Percentiles rank a stretch among this genome's conserved stretches.
Conservation (phyloP, 2,797 vertebrate genomes). For the Sphaeramia orbicularis region DNA sequence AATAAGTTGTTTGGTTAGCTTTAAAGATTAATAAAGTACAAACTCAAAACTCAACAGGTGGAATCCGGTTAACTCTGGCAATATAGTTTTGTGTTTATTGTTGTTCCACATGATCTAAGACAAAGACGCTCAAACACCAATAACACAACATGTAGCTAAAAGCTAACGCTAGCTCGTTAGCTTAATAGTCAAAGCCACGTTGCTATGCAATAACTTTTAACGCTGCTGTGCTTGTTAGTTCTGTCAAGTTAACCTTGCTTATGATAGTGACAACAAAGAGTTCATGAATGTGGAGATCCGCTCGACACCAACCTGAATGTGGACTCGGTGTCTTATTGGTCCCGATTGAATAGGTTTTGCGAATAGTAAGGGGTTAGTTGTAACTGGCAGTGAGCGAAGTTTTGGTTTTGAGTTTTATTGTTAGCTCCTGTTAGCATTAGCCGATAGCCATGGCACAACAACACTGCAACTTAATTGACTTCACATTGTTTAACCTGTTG, state of each 20-base stretch:
- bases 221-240: constrained; percentile 6
- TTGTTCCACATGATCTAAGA: not conserved
- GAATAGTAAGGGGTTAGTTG: not conserved
- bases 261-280: not conserved
- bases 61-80: rapidly evolving
- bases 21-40: constrained; percentile 2
- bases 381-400: not conserved
- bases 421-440: constrained; percentile 7
- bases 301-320: rapidly evolving
- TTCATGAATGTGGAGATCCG: not conserved
- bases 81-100: not conserved
- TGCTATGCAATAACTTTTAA: constrained; percentile 52
- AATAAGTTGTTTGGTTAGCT: not conserved
- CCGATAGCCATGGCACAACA: constrained; percentile 2
- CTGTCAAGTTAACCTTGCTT: not conserved
- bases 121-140: rapidly evolving
- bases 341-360: no score
- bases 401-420: not conserved
- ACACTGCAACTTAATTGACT: constrained; percentile 7
- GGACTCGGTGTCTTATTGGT: not conserved
- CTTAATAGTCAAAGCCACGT: constrained; percentile 47
- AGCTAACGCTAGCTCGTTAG: constrained; percentile 26
- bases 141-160: not conserved
- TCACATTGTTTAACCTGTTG: no score
- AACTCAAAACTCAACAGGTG: not conserved